phyloP scores from a whole-genome alignment of 2,888 invertebrate species.

The Sycophila texana region DNA sequence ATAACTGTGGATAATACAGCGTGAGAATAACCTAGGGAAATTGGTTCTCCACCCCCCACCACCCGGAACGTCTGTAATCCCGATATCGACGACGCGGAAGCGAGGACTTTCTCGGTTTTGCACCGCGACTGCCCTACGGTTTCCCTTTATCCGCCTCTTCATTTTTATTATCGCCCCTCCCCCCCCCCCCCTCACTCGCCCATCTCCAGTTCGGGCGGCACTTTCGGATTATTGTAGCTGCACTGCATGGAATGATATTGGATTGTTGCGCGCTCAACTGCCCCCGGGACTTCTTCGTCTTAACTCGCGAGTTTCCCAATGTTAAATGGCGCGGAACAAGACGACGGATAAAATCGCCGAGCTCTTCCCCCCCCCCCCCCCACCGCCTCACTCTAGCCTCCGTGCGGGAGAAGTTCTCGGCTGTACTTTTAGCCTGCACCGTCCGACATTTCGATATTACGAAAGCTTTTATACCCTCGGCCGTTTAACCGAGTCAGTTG shows the following conservation, averaged over 20 bases:
- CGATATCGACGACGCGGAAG: slow-evolving; percentile 16
- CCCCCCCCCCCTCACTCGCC: background rate
- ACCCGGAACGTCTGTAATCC: slow-evolving; percentile 16
- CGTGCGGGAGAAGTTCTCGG: background rate
- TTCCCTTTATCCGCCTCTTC: slow-evolving; percentile 30
- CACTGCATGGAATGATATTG: slow-evolving; percentile 39
- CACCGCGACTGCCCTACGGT: background rate
- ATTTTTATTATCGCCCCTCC: slow-evolving; percentile 36
- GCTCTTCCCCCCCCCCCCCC: background rate
- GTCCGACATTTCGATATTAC: background rate
- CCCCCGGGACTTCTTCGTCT: slow-evolving; percentile 10
- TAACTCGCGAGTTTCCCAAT: slow-evolving; percentile 31
- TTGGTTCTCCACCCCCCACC: background rate
- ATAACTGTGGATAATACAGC: background rate
- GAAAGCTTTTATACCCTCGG: background rate
- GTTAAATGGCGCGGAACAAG: slow-evolving; percentile 49
- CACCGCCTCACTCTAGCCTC: background rate
- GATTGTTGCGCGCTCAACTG: slow-evolving; percentile 42
- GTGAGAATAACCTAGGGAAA: background rate
- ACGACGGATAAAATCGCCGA: slow-evolving; percentile 40
- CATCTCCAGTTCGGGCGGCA: background rate
- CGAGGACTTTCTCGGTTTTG: slow-evolving; percentile 3
- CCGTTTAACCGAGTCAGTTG: too few relatives aligned
- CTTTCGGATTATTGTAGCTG: slow-evolving; percentile 43
- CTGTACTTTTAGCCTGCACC: background rate